These are phyloP conservation scores for Gymnosoma rotundatum DNA, from an alignment of 2,888 invertebrate genomes.

Conservation along the genomic window DNA sequence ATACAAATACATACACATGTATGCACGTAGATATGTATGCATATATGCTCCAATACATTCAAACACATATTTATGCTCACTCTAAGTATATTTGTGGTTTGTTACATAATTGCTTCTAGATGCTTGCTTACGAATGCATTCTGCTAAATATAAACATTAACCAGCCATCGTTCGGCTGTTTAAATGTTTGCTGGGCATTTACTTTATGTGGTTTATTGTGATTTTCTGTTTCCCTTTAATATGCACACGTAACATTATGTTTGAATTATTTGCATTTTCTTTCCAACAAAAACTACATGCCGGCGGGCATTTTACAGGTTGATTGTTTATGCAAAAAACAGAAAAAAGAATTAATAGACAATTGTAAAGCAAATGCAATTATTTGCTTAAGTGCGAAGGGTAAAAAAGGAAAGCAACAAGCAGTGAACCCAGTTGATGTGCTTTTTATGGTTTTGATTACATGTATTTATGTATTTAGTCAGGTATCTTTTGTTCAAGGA, in stretches of 20 bases:
- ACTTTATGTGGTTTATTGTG: constrained; percentile 27
- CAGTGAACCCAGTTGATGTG: constrained; percentile 13
- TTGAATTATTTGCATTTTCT: constrained; percentile 62
- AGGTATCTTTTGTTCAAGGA: too few species aligned
- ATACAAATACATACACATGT: background rate
- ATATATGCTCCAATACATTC: too few species aligned
- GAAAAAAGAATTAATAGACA: constrained; percentile 46
- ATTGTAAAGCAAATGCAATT: constrained; percentile 32
- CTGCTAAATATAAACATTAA: constrained; percentile 54
- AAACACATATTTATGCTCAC: background rate
- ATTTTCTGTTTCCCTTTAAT: constrained; percentile 6
- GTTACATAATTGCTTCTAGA: constrained; percentile 32
- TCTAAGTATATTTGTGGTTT: constrained; percentile 32
- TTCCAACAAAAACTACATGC: constrained; percentile 31
- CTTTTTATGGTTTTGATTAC: background rate
- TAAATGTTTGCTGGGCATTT: constrained; percentile 70
- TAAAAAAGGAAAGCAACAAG: background rate
- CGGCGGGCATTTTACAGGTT: constrained; percentile 63
- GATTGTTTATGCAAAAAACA: constrained; percentile 53
- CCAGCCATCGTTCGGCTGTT: constrained; percentile 28
- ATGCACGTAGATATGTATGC: too few species aligned
- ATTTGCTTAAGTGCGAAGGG: background rate
- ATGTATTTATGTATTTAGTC: too few species aligned
- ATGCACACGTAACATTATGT: constrained; percentile 3
- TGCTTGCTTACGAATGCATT: constrained; percentile 52